Conservation (phyloP, 2,113 vertebrate species). For the Psammodynastes pulverulentus region DNA sequence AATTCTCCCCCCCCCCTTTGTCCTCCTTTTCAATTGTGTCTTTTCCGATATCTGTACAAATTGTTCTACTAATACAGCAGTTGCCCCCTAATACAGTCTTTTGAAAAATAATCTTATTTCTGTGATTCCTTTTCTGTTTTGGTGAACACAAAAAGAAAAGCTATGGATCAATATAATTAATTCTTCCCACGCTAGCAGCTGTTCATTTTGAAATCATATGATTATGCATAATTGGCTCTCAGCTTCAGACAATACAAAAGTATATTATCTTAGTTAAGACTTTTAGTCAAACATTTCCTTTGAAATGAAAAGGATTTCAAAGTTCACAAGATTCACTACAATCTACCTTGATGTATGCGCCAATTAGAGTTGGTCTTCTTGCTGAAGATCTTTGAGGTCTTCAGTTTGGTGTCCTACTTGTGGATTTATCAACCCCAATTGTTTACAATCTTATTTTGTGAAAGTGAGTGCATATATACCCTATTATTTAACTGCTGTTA, state of each 20-base stretch:
- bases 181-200: not conserved
- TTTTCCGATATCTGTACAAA: not conserved
- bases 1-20: not conserved
- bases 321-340: not conserved
- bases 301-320: not conserved
- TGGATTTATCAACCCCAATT: not conserved
- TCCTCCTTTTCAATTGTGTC: not conserved
- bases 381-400: not conserved
- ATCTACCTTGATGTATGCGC: not conserved
- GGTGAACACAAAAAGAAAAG: not conserved
- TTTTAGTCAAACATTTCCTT: not conserved
- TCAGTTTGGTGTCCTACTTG: not conserved
- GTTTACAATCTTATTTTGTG: not conserved
- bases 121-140: not conserved
- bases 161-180: not conserved
- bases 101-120: conserved; percentile 10
- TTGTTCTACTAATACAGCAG: not conserved
- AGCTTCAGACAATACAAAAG: conserved; percentile 11
- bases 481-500: not conserved
- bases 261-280: not conserved
- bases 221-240: not conserved
- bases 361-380: not conserved
- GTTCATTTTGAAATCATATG: not conserved
- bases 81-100: not conserved
- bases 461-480: not conserved